Evolutionary conservation across 1,140 invertebrate species (phyloP).

Genomic region (Heliconius congener): DNA sequence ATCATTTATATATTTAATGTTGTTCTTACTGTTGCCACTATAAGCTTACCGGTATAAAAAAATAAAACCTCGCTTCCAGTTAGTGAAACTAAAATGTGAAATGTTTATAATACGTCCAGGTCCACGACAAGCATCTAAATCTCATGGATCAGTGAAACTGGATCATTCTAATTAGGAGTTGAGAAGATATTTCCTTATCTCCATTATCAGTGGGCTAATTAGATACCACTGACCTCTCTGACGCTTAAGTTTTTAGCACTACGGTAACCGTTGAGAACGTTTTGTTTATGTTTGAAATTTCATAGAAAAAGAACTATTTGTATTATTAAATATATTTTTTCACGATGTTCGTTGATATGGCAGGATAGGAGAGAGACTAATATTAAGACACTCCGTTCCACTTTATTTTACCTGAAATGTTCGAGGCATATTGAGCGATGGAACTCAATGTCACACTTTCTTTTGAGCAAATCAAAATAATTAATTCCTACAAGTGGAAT

Average conservation of each 20-base stretch:
- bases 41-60: too few relatives aligned
- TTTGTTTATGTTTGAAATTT: background rate
- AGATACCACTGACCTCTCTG: constrained; percentile 11
- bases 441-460: too few relatives aligned
- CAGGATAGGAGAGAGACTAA: too few relatives aligned
- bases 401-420: too few relatives aligned
- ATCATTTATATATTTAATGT: too few relatives aligned
- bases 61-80: too few relatives aligned
- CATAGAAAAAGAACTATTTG: background rate
- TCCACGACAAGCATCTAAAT: background rate
- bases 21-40: too few relatives aligned
- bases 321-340: background rate
- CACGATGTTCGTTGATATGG: too few relatives aligned
- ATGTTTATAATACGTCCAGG: background rate
- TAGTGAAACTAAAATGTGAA: background rate
- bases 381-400: too few relatives aligned
- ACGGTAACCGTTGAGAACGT: background rate
- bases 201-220: background rate
- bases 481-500: too few relatives aligned
- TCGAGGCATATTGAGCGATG: too few relatives aligned
- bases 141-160: constrained; percentile 8
- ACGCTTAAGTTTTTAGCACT: background rate
- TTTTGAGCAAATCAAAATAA: too few relatives aligned
- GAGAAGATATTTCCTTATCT: constrained; percentile 10
- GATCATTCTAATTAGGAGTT: background rate